Evolutionary conservation across 2,113 vertebrate species (phyloP), one percentile per base, ranked within the genome.

Genomic region (Chamaetylas fuelleborni): DNA sequence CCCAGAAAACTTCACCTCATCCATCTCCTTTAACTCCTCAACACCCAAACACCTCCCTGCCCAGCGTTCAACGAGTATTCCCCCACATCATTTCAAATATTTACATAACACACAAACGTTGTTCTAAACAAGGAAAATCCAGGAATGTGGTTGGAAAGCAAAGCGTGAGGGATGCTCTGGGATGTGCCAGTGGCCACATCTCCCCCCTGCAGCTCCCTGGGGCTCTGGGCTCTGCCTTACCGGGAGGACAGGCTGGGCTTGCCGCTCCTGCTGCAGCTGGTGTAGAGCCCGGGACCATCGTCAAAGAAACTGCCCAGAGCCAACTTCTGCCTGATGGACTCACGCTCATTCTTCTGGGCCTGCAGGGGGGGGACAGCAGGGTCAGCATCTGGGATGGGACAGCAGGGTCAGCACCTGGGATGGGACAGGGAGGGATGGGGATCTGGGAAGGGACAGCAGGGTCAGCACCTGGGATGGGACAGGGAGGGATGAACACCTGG

Each of bases 331-430:
- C 99, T 97, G 98, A 99, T 99, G 70, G 99, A 99, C 97, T 99
- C 99, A 33, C 99, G 98, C 97, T 99, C 99, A 98, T 99, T 99
- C 98, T 99, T 99, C 97, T 99, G 99, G 97, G 99, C 99, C 99
- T 99, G 97, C n/a, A 92, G 95, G 95, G 86, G 96, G 64, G 17
- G 24, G 5, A 45, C 43, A 43, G 42, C 17, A 31, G 19, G 17
- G 58, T 36, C 8, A 34, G 3, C 3, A 24, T 9, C 23, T 16
- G 25, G 25, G 20, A 24, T 9, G 34, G 19, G 66, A 29, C 13
- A 22, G 2, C 13, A 11, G 1, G 25, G 66, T 8, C 7, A 43
- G 15, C 43, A 40, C 12, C 38, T 38, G 22, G 19, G 43, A 18
- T 36, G 36, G 36, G 36, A 36, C n/a, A n/a, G n/a, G n/a, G n/a